A percentile compares a stretch with the other conserved stretches of the same genome.
These are phyloP conservation scores for Drosophila bocqueti DNA, from an alignment of 1,140 invertebrate genomes.

Conservation along the genomic window DNA sequence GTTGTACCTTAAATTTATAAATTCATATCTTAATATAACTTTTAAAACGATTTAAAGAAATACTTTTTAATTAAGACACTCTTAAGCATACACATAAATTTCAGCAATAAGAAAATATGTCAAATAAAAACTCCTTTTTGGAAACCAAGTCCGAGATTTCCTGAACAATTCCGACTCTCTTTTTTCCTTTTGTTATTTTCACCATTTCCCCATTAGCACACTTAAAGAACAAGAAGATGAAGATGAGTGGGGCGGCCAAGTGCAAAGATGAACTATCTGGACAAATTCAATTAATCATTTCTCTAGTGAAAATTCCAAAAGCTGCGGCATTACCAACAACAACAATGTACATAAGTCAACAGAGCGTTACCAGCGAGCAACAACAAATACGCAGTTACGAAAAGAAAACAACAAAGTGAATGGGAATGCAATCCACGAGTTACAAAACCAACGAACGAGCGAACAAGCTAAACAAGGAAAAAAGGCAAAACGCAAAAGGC, in stretches of 20 bases:
- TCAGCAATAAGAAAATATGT: background rate
- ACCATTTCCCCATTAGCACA: constrained; percentile 4
- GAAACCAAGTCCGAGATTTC: background rate
- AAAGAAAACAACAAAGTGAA: constrained; percentile 56
- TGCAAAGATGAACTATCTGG: constrained; percentile 78
- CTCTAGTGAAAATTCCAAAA: constrained; percentile 74
- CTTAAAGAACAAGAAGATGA: constrained; percentile 23
- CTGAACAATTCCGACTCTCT: background rate
- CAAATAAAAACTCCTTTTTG: background rate
- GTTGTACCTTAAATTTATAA: no score
- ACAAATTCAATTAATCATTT: constrained; percentile 81
- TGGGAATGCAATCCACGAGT: constrained; percentile 71
- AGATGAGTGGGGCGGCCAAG: constrained; percentile 43
- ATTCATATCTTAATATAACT: no score
- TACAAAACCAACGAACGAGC: constrained; percentile 67
- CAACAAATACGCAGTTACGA: constrained; percentile 82
- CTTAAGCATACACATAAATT: no score
- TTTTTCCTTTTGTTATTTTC: background rate
- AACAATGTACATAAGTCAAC: constrained; percentile 58
- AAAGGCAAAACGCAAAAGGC: constrained; percentile 64
- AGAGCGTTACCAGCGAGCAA: constrained; percentile 64
- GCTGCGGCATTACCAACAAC: constrained; percentile 25
- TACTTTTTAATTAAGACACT: no score
- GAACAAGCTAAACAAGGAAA: constrained; percentile 19
- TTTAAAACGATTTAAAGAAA: no score